phyloP scores from a whole-genome alignment of 2,797 vertebrate genomes.

The Hyperoplus immaculatus region DNA sequence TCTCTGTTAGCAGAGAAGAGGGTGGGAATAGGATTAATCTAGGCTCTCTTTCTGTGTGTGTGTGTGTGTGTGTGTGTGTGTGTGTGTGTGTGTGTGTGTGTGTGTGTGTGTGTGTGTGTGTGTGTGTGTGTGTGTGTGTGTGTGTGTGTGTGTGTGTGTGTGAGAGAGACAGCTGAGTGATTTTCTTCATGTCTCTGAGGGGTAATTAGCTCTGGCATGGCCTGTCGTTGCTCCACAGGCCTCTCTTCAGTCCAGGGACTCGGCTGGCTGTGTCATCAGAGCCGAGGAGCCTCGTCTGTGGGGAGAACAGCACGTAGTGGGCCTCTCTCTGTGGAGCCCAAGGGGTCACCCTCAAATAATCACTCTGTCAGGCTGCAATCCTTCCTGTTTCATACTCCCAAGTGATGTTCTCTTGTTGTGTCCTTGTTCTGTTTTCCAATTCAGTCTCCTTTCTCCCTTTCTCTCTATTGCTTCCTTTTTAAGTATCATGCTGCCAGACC shows the following conservation, averaged over 20 bases:
- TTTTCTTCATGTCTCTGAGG: constrained; percentile 75
- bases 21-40: constrained; percentile 64
- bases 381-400: constrained; percentile 34
- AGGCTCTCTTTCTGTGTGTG: constrained; percentile 40
- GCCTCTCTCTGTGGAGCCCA: constrained; percentile 31
- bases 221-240: constrained; percentile 64
- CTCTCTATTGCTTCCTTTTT: neutral
- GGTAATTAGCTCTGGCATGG: constrained; percentile 76
- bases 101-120: constrained; percentile 44
- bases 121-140: constrained; percentile 24
- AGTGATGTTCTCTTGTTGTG: constrained; percentile 13
- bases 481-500: neutral
- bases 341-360: constrained; percentile 58
- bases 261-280: constrained; percentile 54
- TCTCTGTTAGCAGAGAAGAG: constrained; percentile 52
- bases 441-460: neutral
- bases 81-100: constrained; percentile 27
- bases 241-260: constrained; percentile 60
- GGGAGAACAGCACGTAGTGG: constrained; percentile 42
- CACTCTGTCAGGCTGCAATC: constrained; percentile 25
- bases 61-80: constrained; percentile 33
- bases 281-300: constrained; percentile 34
- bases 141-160: constrained; percentile 34
- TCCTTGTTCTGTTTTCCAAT: constrained; percentile 1
- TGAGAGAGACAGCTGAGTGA: constrained; percentile 68